Percentiles rank a stretch among this genome's conserved stretches.
Evolutionary conservation across 2,888 invertebrate species (phyloP).

Genomic region (Drosophila pseudotalamancana): DNA sequence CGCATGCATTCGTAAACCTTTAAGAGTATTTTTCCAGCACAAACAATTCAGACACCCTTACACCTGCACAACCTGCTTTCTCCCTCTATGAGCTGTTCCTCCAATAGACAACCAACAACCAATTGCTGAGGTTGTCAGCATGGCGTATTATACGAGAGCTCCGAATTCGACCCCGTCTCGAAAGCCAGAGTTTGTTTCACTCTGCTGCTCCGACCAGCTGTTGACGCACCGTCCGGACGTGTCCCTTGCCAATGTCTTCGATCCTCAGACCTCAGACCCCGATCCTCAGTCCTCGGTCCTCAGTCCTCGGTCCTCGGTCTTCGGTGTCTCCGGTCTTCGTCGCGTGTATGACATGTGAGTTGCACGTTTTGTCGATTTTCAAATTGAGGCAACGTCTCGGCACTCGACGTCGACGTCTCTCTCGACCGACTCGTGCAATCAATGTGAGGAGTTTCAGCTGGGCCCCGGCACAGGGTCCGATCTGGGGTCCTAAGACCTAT

Average conservation of each 20-base stretch:
- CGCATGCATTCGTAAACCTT: background rate
- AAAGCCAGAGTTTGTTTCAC: conserved; percentile 28
- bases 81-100: no score
- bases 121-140: conserved; percentile 23
- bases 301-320: background rate
- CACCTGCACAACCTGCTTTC: conserved; percentile 25
- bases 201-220: conserved; percentile 38
- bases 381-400: conserved; percentile 73
- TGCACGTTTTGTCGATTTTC: conserved; percentile 80
- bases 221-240: conserved; percentile 37
- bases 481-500: conserved; percentile 61
- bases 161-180: background rate
- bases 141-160: background rate
- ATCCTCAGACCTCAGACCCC: no score
- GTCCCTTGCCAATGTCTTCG: conserved; percentile 24
- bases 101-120: conserved; percentile 2
- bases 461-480: conserved; percentile 35
- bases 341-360: conserved; percentile 80
- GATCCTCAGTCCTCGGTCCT: background rate
- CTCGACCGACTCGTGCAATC: conserved; percentile 71
- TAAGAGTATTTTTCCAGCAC: background rate
- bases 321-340: no score
- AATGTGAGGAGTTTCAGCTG: conserved; percentile 72
- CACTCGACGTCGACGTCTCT: conserved; percentile 47
- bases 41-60: conserved; percentile 13